phyloP scores from a whole-genome alignment of 2,797 vertebrate genomes.

The Thripadectes ignobilis region DNA sequence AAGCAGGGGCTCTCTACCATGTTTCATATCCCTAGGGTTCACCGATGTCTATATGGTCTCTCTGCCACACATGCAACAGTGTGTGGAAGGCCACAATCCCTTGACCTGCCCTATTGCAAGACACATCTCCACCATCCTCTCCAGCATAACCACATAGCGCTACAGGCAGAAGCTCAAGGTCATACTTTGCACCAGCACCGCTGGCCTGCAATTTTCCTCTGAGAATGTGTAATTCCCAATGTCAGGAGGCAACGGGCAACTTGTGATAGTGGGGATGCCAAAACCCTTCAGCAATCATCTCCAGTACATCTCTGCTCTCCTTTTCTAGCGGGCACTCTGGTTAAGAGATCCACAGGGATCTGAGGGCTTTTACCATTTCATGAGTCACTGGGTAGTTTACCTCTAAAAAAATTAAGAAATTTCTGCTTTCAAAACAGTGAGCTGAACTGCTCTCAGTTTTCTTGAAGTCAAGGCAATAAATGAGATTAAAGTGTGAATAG shows the following conservation, averaged over 20 bases:
- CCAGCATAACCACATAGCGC: neutral
- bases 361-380: neutral
- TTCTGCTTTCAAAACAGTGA: neutral
- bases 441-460: neutral
- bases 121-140: neutral
- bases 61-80: neutral
- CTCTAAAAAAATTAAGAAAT: neutral
- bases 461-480: neutral
- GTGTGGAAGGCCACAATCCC: neutral
- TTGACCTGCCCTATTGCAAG: neutral
- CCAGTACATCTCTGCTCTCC: neutral
- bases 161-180: neutral
- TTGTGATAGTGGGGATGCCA: neutral
- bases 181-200: neutral
- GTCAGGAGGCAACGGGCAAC: neutral
- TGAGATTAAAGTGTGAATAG: neutral
- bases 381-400: neutral
- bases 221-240: neutral
- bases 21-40: neutral
- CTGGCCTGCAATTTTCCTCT: neutral
- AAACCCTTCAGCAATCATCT: neutral
- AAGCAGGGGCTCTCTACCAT: neutral
- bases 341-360: neutral
- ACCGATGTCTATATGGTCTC: neutral
- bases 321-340: neutral